These are phyloP conservation scores for Chroicocephalus ridibundus DNA, from an alignment of 2,113 vertebrate species.

Conservation along the genomic window DNA sequence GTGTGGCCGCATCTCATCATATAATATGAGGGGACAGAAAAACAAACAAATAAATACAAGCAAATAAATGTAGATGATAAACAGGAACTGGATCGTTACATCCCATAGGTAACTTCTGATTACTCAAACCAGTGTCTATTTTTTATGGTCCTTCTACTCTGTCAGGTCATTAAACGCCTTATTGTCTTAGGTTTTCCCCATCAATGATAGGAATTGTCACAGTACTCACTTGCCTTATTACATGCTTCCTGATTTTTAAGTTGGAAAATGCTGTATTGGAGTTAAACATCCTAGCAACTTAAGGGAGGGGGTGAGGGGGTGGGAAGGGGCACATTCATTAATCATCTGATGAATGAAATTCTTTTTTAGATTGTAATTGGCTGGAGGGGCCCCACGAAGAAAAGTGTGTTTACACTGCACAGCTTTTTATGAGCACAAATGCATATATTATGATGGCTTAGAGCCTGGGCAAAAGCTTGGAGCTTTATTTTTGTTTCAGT, in stretches of 20 bases:
- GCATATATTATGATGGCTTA: neutral
- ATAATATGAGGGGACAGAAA: neutral
- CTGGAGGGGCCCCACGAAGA: neutral
- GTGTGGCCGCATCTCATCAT: neutral
- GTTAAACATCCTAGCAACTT: neutral
- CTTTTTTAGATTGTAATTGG: neutral
- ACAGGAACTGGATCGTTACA: neutral
- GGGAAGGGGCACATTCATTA: neutral
- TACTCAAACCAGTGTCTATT: neutral
- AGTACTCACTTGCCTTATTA: neutral
- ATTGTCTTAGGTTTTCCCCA: neutral
- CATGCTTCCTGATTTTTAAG: neutral
- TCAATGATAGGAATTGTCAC: neutral
- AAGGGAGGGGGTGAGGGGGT: neutral
- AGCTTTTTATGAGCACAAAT: neutral
- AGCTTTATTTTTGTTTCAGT: neutral
- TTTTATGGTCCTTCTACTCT: neutral
- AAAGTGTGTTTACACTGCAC: neutral
- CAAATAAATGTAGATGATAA: neutral
- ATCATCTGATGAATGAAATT: neutral
- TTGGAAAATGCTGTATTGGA: neutral
- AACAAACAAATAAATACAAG: neutral
- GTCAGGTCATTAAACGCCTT: neutral
- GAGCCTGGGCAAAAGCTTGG: neutral
- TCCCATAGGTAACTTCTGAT: neutral